Evolutionary conservation across 2,888 invertebrate species (phyloP).

Genomic region (Tortrix viridana): DNA sequence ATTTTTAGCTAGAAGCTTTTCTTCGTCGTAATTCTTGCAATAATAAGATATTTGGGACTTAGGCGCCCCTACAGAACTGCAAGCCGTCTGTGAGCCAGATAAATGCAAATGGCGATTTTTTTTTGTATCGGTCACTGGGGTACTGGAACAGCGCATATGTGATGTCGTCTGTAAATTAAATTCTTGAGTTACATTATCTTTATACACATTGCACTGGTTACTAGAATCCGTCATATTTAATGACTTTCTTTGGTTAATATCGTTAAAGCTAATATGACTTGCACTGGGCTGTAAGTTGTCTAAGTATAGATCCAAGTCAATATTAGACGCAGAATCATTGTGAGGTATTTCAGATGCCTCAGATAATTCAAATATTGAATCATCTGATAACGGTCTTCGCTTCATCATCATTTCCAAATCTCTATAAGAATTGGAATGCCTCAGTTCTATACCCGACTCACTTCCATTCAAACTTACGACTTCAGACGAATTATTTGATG

Average conservation of each 20-base stretch:
- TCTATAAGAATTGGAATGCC: constrained; percentile 71
- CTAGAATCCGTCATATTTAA: constrained; percentile 52
- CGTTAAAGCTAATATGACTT: constrained; percentile 46
- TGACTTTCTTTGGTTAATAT: constrained; percentile 45
- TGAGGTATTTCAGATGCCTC: constrained; percentile 84
- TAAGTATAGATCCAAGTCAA: constrained; percentile 88
- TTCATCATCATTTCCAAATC: constrained; percentile 86
- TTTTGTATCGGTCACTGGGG: constrained; percentile 60
- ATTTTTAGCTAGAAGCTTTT: constrained; percentile 70
- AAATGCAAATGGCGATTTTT: constrained; percentile 49
- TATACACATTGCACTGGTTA: constrained; percentile 46
- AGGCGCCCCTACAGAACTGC: constrained; percentile 63
- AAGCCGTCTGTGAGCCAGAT: constrained; percentile 68
- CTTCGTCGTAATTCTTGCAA: constrained; percentile 72
- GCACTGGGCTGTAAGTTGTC: constrained; percentile 85
- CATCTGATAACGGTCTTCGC: constrained; percentile 89
- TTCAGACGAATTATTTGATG: constrained; percentile 74
- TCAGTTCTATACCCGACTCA: constrained; percentile 82
- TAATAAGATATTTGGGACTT: constrained; percentile 79
- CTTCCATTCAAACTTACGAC: constrained; percentile 71
- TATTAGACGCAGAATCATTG: constrained; percentile 75
- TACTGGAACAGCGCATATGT: constrained; percentile 69
- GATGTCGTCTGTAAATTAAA: constrained; percentile 47
- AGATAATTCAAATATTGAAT: constrained; percentile 87
- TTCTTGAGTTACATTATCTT: constrained; percentile 57